Evolutionary conservation across 2,113 vertebrate genomes (phyloP), one percentile per base, ranked within the genome.

Genomic region (Syngnathus floridae): DNA sequence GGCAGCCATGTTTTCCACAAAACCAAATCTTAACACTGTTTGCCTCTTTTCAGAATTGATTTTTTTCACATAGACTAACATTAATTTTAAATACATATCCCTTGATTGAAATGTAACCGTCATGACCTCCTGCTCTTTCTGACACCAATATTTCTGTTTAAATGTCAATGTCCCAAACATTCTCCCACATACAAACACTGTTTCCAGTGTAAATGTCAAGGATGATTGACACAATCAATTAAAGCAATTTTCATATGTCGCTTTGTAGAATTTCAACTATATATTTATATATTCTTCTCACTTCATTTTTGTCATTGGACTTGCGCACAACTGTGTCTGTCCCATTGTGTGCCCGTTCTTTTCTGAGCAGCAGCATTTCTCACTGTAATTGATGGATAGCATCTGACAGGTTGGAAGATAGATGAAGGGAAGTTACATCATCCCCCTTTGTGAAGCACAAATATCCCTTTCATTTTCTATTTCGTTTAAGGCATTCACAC

Each of bases 141-240:
- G 65, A 82, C 63, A 70, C 38, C 38, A 14, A 11, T 13, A 16
- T 43, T 57, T 4, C 12, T 43, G 4, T 70, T 62, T 63, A 72
- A 71, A 79, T 51, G 66, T 21, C 62, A 62, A 51, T 69, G 51
- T 62, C 62, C 62, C 70, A 21, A 5, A 2, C n/a, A 31, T 11
- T 38, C 21, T 31, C 26, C 17, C 17, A 49, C 45, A 13, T 36
- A 35, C 12, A 10, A 1, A 12, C 62, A 67, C 62, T 36, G n/a
- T 43, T 59, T 63, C 70, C 46, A 37, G 45, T 74, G 67, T 57
- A 73, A 77, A 70, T 70, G 72, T 64, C 48, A 67, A 65, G 51
- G 72, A 60, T 65, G 74, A 75, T 70, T 70, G 76, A 74, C 64
- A 59, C 52, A 52, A 78, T 81, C 70, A 65, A 85, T 82, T 70